Percentiles rank a stretch among this genome's conserved stretches.
Conservation (phyloP, 2,797 vertebrate species). For the Pelochelys cantorii region DNA sequence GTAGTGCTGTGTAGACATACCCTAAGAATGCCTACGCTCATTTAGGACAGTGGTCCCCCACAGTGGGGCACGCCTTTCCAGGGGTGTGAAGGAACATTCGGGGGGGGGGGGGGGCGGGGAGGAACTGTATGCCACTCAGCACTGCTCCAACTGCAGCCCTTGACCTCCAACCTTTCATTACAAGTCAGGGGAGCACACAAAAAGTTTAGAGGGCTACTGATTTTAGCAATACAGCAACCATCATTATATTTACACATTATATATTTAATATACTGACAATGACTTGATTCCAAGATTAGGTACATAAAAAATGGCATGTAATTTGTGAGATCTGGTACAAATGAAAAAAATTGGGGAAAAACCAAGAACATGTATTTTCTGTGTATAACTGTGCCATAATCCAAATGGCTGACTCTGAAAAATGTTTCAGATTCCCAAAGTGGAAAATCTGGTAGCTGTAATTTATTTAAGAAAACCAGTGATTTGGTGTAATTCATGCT, state of each 20-base stretch:
- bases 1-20: background rate
- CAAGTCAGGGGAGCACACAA: too few relatives aligned
- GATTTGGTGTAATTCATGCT: slow-evolving; percentile 52
- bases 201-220: too few relatives aligned
- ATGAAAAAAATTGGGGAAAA: background rate
- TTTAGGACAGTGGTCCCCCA: background rate
- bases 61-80: too few relatives aligned
- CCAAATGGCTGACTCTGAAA: slow-evolving; percentile 12
- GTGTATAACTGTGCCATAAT: background rate
- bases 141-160: too few relatives aligned
- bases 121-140: too few relatives aligned
- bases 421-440: background rate
- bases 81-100: too few relatives aligned
- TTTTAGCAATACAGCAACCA: background rate
- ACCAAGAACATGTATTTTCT: background rate
- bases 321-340: slow-evolving; percentile 12
- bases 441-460: slow-evolving; percentile 34
- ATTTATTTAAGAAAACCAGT: slow-evolving; percentile 59
- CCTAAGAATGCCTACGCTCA: background rate
- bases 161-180: too few relatives aligned
- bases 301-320: slow-evolving; percentile 63
- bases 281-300: slow-evolving; percentile 59
- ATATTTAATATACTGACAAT: background rate
- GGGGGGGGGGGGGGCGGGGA: too few relatives aligned
- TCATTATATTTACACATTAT: background rate